Evolutionary conservation across 2,888 invertebrate species (phyloP).

Genomic region (Meandrusa payeni): DNA sequence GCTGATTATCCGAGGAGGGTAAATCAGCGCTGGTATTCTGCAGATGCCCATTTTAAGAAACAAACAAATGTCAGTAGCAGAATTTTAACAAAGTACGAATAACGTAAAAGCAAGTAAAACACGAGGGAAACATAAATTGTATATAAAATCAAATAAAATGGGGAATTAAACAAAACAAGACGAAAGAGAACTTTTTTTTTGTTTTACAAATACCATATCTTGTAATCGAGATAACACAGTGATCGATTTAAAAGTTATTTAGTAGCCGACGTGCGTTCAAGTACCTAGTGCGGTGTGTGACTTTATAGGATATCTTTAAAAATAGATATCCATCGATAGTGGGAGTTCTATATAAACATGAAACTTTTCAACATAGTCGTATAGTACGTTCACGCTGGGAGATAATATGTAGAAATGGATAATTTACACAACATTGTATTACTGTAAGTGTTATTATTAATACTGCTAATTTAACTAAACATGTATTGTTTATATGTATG

Average conservation of each 20-base stretch:
- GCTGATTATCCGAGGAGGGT: too few species aligned
- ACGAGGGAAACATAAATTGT: too few species aligned
- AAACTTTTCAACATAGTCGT: not conserved
- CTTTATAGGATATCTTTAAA: not conserved
- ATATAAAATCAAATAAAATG: too few species aligned
- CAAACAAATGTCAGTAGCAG: too few species aligned
- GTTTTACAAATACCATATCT: too few species aligned
- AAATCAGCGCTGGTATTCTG: too few species aligned
- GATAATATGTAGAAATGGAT: slow-evolving; percentile 2
- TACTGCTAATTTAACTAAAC: not conserved
- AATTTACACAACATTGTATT: slow-evolving; percentile 1
- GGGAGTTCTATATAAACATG: slow-evolving; percentile 1
- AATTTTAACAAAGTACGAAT: too few species aligned
- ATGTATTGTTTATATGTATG: too few species aligned
- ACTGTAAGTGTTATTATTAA: slow-evolving; percentile 2
- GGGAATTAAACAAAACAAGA: too few species aligned
- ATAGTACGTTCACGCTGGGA: not conserved
- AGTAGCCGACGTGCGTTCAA: not conserved
- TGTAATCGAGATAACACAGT: not conserved
- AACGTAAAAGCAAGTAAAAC: too few species aligned
- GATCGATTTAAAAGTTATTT: slow-evolving; percentile 8
- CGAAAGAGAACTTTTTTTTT: too few species aligned
- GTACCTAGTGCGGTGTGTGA: not conserved
- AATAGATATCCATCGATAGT: not conserved
- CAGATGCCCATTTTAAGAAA: too few species aligned